phyloP scores from a whole-genome alignment of 1,140 invertebrate species.

The Drusus annulatus region DNA sequence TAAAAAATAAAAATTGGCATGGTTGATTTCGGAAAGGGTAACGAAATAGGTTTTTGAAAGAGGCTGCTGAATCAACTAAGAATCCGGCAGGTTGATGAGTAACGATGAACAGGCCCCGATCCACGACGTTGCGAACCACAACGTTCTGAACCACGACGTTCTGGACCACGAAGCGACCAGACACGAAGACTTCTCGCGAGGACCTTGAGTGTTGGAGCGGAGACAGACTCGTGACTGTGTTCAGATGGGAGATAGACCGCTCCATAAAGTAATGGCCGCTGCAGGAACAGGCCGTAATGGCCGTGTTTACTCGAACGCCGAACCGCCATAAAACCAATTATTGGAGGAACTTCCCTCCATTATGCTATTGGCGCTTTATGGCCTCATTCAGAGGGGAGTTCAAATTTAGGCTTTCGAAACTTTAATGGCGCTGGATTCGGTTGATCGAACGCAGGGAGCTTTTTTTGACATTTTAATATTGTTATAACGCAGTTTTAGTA shows the following conservation, averaged over 20 bases:
- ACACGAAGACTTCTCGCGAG: neutral
- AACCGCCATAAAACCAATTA: slow-evolving; percentile 16
- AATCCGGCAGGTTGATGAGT: neutral
- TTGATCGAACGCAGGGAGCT: too few relatives aligned
- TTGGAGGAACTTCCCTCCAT: too few relatives aligned
- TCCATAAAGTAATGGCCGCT: neutral
- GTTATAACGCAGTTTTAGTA: too few relatives aligned
- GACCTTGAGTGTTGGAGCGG: neutral
- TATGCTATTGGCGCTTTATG: too few relatives aligned
- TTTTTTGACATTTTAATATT: too few relatives aligned
- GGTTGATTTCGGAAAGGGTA: too few relatives aligned
- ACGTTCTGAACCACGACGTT: neutral
- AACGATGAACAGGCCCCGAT: neutral
- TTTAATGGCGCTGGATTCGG: neutral
- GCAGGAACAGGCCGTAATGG: slow-evolving; percentile 14
- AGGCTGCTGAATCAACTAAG: neutral
- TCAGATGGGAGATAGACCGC: slow-evolving; percentile 5
- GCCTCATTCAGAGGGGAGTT: neutral
- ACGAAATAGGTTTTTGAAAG: neutral
- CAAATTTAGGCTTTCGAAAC: neutral
- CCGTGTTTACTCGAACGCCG: slow-evolving; percentile 12
- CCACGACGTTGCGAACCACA: too few relatives aligned
- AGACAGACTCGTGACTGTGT: neutral
- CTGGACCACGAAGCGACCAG: neutral
- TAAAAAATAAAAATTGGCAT: too few relatives aligned